Percentiles rank a stretch among this genome's conserved stretches.
Evolutionary conservation across 2,797 vertebrate species (phyloP).

Genomic region (Labeo calbasu): DNA sequence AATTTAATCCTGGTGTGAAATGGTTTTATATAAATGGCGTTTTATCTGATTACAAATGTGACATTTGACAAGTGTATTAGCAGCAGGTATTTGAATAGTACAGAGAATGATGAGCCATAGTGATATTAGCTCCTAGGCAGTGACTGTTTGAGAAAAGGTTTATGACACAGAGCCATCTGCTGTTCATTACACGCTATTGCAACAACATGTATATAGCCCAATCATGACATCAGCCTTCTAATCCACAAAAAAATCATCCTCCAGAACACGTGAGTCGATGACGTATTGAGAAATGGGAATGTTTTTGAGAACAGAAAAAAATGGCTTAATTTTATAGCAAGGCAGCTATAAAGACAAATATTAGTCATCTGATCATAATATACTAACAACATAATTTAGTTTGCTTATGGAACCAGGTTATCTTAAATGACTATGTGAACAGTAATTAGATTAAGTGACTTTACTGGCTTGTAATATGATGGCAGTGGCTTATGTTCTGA

Average conservation of each 20-base stretch:
- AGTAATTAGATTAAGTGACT: background rate
- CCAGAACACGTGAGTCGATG: background rate
- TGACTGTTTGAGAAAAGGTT: conserved; percentile 16
- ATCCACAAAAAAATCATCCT: background rate
- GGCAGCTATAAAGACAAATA: too few species aligned
- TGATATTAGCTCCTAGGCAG: background rate
- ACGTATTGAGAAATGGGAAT: background rate
- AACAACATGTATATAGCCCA: background rate
- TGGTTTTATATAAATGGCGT: conserved; percentile 28
- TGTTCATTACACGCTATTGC: conserved; percentile 35
- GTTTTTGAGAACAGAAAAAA: background rate
- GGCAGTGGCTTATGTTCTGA: background rate
- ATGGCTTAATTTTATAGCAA: background rate
- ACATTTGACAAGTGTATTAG: conserved; percentile 36
- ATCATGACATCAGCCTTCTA: background rate
- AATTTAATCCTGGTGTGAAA: conserved; percentile 27
- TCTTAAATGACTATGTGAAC: background rate
- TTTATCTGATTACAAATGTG: conserved; percentile 40
- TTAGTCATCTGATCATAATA: background rate
- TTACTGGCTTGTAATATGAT: background rate
- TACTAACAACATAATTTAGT: background rate
- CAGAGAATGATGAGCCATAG: background rate
- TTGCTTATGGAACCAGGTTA: background rate
- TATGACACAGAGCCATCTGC: conserved; percentile 50
- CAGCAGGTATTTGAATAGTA: conserved; percentile 25